These are phyloP conservation scores for Clarias fuscus DNA, from an alignment of 2,797 vertebrate genomes.

Conservation along the genomic window DNA sequence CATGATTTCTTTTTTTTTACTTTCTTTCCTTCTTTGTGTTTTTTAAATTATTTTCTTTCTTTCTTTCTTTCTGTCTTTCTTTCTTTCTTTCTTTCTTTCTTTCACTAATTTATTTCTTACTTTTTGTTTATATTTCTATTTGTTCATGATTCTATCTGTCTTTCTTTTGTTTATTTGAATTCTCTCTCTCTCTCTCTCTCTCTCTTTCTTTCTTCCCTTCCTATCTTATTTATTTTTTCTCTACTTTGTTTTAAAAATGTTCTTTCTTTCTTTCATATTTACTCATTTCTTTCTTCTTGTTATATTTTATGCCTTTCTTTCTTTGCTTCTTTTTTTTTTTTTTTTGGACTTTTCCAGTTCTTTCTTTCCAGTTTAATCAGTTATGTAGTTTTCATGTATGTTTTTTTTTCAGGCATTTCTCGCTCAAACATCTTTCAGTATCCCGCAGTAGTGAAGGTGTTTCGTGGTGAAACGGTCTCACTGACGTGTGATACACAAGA, in stretches of 20 bases:
- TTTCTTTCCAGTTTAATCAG: background rate
- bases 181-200: background rate
- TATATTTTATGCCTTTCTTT: background rate
- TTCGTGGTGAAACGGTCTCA: background rate
- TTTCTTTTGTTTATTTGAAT: background rate
- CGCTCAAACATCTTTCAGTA: background rate
- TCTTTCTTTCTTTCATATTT: background rate
- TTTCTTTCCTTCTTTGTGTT: background rate
- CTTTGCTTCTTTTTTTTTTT: background rate
- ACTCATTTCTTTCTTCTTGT: no score
- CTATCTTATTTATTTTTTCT: background rate
- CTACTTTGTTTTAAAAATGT: no score
- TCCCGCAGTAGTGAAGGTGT: conserved; percentile 28
- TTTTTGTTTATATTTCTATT: background rate
- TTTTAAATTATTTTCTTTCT: background rate
- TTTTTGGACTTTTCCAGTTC: background rate
- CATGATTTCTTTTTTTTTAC: background rate
- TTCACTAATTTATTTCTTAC: background rate
- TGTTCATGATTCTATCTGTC: background rate
- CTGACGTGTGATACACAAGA: conserved; percentile 15
- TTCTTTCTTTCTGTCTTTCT: background rate
- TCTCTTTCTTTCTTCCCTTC: background rate
- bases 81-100: background rate
- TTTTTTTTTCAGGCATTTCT: background rate
- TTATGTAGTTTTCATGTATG: no score